Percentiles rank a stretch among this genome's conserved stretches.
Conservation (phyloP, 2,888 invertebrate species). For the Diaprepes abbreviatus region DNA sequence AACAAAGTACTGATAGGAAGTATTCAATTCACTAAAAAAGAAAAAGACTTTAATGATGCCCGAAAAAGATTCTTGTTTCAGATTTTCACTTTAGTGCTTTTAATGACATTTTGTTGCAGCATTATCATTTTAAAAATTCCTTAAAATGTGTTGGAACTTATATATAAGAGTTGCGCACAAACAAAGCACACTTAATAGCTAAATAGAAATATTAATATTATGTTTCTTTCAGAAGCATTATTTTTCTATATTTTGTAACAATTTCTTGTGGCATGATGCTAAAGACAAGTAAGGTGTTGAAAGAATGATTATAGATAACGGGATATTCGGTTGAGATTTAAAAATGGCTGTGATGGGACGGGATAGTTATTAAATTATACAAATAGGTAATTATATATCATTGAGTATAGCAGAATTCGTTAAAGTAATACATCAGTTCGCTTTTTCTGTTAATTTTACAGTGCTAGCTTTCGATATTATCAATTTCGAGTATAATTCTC, state of each 20-base stretch:
- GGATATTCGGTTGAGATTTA: constrained; percentile 30
- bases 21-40: background rate
- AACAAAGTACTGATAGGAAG: background rate
- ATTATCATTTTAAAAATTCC: background rate
- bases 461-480: background rate
- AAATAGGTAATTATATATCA: constrained; percentile 34
- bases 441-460: background rate
- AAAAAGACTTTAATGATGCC: background rate
- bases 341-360: constrained; percentile 50
- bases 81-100: too few species aligned
- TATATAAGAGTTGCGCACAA: constrained; percentile 21
- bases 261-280: background rate
- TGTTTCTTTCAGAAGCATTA: background rate
- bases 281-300: constrained; percentile 22
- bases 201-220: background rate
- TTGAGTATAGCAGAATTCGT: constrained; percentile 10
- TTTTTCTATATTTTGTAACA: background rate
- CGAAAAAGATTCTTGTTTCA: too few species aligned
- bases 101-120: background rate
- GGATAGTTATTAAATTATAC: constrained; percentile 46
- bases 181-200: constrained; percentile 1
- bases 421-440: background rate
- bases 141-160: background rate
- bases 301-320: constrained; percentile 9
- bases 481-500: background rate